A percentile compares a stretch with the other conserved stretches of the same genome.
These are phyloP conservation scores for Astreopora myriophthalma DNA, from an alignment of 64 coral and sea anemone species.

Conservation along the genomic window DNA sequence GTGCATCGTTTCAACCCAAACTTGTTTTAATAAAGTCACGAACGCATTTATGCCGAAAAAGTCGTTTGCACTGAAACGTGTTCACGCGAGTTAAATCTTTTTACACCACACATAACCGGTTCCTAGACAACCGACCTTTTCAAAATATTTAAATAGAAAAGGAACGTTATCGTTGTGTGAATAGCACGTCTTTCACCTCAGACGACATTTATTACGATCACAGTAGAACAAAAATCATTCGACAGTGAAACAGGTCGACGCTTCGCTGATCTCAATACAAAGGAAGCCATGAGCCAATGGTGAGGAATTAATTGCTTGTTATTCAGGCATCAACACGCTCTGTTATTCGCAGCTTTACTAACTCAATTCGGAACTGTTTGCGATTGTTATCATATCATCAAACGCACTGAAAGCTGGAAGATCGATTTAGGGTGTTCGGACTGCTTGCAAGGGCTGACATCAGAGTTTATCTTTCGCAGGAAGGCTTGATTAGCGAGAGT, in stretches of 20 bases:
- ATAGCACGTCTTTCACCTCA: not conserved
- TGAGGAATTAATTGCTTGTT: not conserved
- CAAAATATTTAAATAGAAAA: conserved; percentile 9
- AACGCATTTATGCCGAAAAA: not conserved
- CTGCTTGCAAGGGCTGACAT: not conserved
- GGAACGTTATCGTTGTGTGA: not conserved
- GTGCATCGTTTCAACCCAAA: not conserved
- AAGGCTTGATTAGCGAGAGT: not conserved
- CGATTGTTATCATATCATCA: not conserved
- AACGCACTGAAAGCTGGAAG: not conserved
- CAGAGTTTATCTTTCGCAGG: not conserved
- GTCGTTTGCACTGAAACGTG: not conserved
- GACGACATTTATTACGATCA: not conserved
- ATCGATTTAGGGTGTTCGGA: not conserved
- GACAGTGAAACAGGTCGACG: not conserved
- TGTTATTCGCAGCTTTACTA: not conserved
- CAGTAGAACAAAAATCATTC: not conserved
- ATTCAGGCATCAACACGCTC: not conserved
- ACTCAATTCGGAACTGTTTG: not conserved
- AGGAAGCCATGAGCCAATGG: not conserved
- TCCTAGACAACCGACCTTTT: not conserved
- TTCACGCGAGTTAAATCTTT: not conserved
- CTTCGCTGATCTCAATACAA: not conserved
- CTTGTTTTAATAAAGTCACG: not conserved
- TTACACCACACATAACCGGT: not conserved